A percentile compares a stretch with the other conserved stretches of the same genome.
Conservation (phyloP, 2,888 invertebrate species). For the Automeris io region DNA sequence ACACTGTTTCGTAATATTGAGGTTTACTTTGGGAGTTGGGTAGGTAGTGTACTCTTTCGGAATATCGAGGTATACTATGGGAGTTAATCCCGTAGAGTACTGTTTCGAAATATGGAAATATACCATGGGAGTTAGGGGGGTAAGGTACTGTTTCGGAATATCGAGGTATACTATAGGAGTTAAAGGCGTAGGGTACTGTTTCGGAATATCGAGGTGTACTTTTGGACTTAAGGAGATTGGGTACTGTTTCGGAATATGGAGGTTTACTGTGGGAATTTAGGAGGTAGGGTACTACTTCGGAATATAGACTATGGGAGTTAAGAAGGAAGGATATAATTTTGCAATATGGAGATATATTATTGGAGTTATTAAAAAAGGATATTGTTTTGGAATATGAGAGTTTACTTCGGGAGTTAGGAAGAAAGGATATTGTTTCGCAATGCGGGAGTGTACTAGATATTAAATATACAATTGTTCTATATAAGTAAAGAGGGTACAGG, state of each 20-base stretch:
- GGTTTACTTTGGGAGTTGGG: not conserved
- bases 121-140: not conserved
- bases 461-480: too few species aligned
- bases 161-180: too few species aligned
- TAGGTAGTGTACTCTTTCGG: too few species aligned
- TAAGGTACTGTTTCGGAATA: too few species aligned
- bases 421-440: too few species aligned
- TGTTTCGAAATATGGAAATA: not conserved
- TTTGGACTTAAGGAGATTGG: not conserved
- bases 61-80: too few species aligned
- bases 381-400: not conserved
- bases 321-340: not conserved
- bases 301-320: not conserved
- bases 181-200: too few species aligned
- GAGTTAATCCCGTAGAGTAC: too few species aligned
- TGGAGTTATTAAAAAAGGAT: not conserved
- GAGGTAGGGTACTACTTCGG: not conserved
- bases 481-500: too few species aligned
- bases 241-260: too few species aligned
- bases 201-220: not conserved
- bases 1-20: not conserved
- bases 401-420: not conserved
- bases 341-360: not conserved
- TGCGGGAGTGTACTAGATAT: too few species aligned
- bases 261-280: too few species aligned